phyloP scores from a whole-genome alignment of 2,797 vertebrate genomes.

The Geotrypetes seraphini region DNA sequence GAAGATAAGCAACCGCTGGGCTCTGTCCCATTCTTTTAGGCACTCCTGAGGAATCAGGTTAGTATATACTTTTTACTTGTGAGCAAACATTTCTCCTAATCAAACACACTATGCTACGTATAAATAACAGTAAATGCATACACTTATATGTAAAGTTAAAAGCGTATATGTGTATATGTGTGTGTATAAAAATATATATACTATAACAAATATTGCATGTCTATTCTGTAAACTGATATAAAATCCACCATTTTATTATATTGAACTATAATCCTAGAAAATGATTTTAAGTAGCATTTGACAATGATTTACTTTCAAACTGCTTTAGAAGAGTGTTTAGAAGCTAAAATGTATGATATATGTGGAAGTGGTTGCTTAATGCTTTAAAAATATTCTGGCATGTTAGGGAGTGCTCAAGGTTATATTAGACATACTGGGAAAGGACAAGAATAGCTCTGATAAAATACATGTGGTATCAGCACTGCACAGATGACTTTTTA shows the following conservation, averaged over 20 bases:
- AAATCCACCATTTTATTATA: neutral
- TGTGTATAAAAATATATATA: neutral
- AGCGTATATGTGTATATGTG: neutral
- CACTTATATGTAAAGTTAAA: too few relatives aligned
- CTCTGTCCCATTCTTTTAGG: constrained; percentile 75
- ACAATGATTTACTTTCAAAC: neutral
- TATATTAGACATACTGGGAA: constrained; percentile 60
- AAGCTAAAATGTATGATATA: constrained; percentile 7
- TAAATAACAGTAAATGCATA: too few relatives aligned
- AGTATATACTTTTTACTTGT: constrained; percentile 53
- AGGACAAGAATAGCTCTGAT: constrained; percentile 88
- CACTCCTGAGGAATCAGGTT: constrained; percentile 84
- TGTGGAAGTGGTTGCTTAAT: constrained; percentile 22
- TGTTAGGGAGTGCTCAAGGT: constrained; percentile 51
- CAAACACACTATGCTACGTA: too few relatives aligned
- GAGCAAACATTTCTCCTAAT: too few relatives aligned
- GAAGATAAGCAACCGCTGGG: constrained; percentile 71
- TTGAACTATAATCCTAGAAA: constrained; percentile 1
- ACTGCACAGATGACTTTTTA: constrained; percentile 88
- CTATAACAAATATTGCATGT: too few relatives aligned
- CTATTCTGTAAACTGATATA: too few relatives aligned
- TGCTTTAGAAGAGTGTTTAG: neutral
- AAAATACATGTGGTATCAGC: constrained; percentile 67
- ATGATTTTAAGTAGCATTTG: neutral
- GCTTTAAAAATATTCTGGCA: constrained; percentile 18